phyloP scores from a whole-genome alignment of 92 coral and sea anemone genomes.

The Metridium senile region DNA sequence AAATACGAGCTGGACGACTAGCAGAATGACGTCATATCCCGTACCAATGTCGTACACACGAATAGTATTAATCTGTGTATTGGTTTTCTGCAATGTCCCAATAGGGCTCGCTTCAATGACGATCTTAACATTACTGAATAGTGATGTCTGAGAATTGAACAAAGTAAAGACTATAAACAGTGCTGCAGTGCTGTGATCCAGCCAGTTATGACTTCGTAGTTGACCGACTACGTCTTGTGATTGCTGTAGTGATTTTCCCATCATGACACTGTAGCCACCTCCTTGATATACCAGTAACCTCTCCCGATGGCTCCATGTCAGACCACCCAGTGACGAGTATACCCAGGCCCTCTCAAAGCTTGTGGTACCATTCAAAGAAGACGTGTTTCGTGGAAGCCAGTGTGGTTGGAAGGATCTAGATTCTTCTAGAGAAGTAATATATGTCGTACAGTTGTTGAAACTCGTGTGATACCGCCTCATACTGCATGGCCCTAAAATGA shows the following conservation, averaged over 20 bases:
- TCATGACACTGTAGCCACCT: constrained; percentile 54
- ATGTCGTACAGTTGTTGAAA: constrained; percentile 34
- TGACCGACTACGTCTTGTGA: constrained; percentile 15
- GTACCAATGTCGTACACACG: constrained; percentile 48
- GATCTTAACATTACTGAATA: constrained; percentile 46
- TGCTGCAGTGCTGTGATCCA: constrained; percentile 45
- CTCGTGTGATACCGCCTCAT: constrained; percentile 15
- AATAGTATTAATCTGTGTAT: constrained; percentile 26
- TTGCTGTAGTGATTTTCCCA: constrained; percentile 25
- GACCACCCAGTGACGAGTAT: constrained; percentile 11
- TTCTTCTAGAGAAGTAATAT: constrained; percentile 29
- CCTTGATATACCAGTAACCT: constrained; percentile 7
- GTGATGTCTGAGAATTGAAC: constrained; percentile 48
- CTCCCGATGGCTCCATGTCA: constrained; percentile 24
- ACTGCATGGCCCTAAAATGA: constrained; percentile 27
- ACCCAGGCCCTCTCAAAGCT: constrained; percentile 47
- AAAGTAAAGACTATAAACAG: constrained; percentile 48
- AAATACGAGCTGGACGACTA: constrained; percentile 45
- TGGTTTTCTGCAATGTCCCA: constrained; percentile 34
- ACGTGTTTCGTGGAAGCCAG: constrained; percentile 30
- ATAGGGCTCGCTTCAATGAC: constrained; percentile 37
- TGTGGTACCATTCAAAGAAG: background rate
- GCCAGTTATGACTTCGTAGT: constrained; percentile 28
- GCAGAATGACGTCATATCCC: constrained; percentile 49
- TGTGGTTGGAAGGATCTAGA: constrained; percentile 30